Percentiles rank a stretch among this genome's conserved stretches.
These are phyloP conservation scores for Zhengitettix transpicula DNA, from an alignment of 2,888 invertebrate genomes.

Conservation along the genomic window DNA sequence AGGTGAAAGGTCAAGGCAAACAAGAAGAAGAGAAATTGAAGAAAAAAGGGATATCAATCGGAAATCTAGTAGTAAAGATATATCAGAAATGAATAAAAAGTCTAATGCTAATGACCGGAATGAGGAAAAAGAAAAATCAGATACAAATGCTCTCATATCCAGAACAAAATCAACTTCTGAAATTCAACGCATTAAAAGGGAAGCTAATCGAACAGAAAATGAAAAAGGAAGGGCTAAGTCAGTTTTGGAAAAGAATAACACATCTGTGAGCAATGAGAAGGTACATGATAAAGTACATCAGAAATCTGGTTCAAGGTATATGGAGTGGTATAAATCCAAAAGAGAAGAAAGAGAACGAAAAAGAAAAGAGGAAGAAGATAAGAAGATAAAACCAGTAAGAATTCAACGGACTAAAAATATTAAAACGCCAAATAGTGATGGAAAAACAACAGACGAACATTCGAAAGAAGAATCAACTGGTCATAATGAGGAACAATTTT, in stretches of 20 bases:
- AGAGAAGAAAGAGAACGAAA: conserved; percentile 29
- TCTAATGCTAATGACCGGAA: background rate
- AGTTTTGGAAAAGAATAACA: background rate
- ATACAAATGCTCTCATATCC: background rate
- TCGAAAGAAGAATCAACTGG: no score
- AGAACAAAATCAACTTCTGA: background rate
- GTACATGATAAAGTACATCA: background rate
- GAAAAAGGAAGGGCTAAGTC: background rate
- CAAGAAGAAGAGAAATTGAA: background rate
- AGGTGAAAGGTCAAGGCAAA: background rate
- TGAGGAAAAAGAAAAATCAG: background rate
- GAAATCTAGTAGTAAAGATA: background rate
- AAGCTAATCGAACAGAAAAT: background rate
- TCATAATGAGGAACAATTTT: no score
- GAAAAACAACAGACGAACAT: no score
- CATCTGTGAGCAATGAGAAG: background rate
- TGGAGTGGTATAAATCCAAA: conserved; percentile 61
- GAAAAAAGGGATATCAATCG: no score
- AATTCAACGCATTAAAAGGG: conserved; percentile 1
- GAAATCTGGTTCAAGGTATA: conserved; percentile 32
- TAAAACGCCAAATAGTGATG: no score
- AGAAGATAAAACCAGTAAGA: background rate
- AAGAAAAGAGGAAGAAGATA: conserved; percentile 28
- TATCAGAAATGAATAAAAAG: background rate
- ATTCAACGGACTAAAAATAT: no score